phyloP scores from a whole-genome alignment of 2,113 vertebrate species.

The Lathamus discolor region DNA sequence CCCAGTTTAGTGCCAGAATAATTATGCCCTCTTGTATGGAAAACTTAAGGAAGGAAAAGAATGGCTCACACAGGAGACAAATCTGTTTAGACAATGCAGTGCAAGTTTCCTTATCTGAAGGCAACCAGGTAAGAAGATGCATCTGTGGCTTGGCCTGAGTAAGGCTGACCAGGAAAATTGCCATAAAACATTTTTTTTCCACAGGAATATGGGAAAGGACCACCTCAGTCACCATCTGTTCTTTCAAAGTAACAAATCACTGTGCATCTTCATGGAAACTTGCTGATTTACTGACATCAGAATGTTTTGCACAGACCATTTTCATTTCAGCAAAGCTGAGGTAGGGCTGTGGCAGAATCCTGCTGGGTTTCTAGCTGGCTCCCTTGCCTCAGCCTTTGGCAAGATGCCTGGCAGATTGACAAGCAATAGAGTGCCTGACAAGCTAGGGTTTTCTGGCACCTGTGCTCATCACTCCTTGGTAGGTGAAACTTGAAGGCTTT shows the following conservation, averaged over 20 bases:
- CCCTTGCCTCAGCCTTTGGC: not conserved
- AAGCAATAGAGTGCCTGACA: not conserved
- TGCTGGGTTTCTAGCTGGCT: not conserved
- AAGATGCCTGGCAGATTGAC: slow-evolving; percentile 15
- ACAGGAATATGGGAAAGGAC: not conserved
- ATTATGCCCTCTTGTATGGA: not conserved
- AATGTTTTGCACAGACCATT: not conserved
- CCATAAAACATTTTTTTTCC: not conserved
- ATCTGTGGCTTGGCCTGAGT: not conserved
- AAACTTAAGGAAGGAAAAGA: not conserved
- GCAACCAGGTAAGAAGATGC: not conserved
- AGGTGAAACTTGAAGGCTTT: not conserved
- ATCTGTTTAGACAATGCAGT: not conserved
- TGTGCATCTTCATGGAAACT: not conserved
- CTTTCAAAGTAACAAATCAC: not conserved
- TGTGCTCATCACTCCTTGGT: not conserved
- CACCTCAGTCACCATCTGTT: accelerated
- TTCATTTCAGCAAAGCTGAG: not conserved
- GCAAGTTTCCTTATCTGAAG: not conserved
- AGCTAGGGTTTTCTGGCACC: not conserved
- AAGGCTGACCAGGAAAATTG: not conserved
- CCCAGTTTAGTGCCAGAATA: not conserved
- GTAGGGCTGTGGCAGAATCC: not conserved
- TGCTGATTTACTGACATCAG: not conserved
- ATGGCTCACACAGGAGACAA: not conserved